These are phyloP conservation scores for Anoplophora glabripennis DNA, from an alignment of 1,140 invertebrate genomes.

Conservation along the genomic window DNA sequence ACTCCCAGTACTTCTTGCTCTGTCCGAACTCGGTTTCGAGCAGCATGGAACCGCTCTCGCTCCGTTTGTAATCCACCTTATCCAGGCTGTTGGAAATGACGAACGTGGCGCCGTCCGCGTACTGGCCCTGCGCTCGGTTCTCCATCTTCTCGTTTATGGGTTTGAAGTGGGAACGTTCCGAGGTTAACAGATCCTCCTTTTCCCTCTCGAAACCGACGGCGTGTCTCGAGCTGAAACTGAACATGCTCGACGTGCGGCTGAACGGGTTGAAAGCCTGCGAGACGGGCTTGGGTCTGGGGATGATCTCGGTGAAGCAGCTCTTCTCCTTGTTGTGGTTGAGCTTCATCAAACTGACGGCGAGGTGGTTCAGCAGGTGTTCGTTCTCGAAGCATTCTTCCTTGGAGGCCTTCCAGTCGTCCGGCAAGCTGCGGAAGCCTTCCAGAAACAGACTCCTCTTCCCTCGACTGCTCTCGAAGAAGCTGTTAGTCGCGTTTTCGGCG, in stretches of 20 bases:
- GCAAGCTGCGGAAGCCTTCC: constrained; percentile 16
- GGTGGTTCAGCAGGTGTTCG: constrained; percentile 18
- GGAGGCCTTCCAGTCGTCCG: constrained; percentile 28
- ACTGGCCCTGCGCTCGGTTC: constrained; percentile 44
- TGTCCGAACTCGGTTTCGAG: constrained; percentile 43
- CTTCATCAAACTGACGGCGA: constrained; percentile 35
- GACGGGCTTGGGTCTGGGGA: constrained; percentile 43
- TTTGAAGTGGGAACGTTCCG: constrained; percentile 70
- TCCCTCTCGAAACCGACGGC: constrained; percentile 30
- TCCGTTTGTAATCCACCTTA: constrained; percentile 53
- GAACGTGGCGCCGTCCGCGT: constrained; percentile 67
- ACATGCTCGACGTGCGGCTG: constrained; percentile 7
- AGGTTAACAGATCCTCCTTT: constrained; percentile 66
- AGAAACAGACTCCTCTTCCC: constrained; percentile 7
- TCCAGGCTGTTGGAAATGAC: constrained; percentile 64
- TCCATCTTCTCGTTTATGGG: constrained; percentile 63
- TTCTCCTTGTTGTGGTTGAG: constrained; percentile 58
- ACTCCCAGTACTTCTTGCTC: constrained; percentile 53
- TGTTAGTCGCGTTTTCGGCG: constrained; percentile 24
- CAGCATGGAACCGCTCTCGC: constrained; percentile 52
- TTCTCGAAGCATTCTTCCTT: constrained; percentile 26
- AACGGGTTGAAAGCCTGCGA: constrained; percentile 27
- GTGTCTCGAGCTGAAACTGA: constrained; percentile 11
- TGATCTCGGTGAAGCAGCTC: constrained; percentile 58
- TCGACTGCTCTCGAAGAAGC: not conserved